Percentiles rank a stretch among this genome's conserved stretches.
Evolutionary conservation across 2,888 invertebrate genomes (phyloP).

Genomic region (Lypha dubia): DNA sequence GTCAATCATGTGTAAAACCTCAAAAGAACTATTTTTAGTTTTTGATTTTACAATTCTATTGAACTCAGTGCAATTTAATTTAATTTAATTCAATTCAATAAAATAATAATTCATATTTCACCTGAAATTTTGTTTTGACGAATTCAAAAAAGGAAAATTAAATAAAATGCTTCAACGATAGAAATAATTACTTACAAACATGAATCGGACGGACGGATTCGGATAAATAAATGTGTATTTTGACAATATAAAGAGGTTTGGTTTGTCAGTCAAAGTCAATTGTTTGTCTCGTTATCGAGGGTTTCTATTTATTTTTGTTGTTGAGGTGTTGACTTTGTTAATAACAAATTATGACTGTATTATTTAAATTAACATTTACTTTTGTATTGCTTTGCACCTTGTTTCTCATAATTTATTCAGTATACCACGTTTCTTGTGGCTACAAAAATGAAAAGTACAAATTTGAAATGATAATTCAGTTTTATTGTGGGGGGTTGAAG

Average conservation of each 20-base stretch:
- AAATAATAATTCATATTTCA: slow-evolving; percentile 80
- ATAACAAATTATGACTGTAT: slow-evolving; percentile 54
- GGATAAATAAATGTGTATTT: slow-evolving; percentile 72
- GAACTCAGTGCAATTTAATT: slow-evolving; percentile 16
- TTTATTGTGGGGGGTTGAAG: slow-evolving; percentile 10
- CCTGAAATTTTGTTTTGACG: slow-evolving; percentile 50
- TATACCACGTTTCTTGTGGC: slow-evolving; percentile 18
- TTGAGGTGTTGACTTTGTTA: slow-evolving; percentile 66
- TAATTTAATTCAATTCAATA: slow-evolving; percentile 72
- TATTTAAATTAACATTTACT: slow-evolving; percentile 41
- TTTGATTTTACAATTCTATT: slow-evolving; percentile 1
- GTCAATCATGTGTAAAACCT: slow-evolving; percentile 65
- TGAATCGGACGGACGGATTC: slow-evolving; percentile 73
- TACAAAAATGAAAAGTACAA: background rate
- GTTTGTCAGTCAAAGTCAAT: slow-evolving; percentile 2
- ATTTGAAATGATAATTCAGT: slow-evolving; percentile 10
- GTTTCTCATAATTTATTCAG: slow-evolving; percentile 62
- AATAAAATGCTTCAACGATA: slow-evolving; percentile 26
- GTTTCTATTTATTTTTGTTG: slow-evolving; percentile 7
- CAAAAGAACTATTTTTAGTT: background rate
- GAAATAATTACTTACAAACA: slow-evolving; percentile 34
- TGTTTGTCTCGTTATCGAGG: slow-evolving; percentile 2
- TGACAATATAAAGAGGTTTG: slow-evolving; percentile 71
- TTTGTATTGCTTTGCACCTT: slow-evolving; percentile 11
- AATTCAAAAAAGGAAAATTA: slow-evolving; percentile 13